Base-by-base conservation (phyloP, 2,888 invertebrate species). In the Drosophila paramelanica region DNA sequence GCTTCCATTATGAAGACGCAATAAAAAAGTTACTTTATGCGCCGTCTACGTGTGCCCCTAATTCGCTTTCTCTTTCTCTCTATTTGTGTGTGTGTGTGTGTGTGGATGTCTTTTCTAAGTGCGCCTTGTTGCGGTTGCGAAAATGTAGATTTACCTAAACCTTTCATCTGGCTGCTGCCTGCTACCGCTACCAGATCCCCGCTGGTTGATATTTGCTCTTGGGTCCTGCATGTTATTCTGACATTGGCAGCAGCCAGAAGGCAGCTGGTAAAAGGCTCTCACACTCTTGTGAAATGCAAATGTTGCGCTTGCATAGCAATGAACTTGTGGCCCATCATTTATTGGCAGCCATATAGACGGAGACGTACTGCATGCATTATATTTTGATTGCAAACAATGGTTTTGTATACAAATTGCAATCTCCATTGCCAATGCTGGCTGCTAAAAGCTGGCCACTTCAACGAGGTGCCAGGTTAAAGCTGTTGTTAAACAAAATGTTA, bases 11-110 rank as follows among this genome's bases (percentile, higher is more conserved):
- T 82, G 83, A 83, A 84, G 79, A 79, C 79, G 77, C 81, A 86
- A 86, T 77, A 77, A 86, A 84, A 83, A 86, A 86, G 87, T 86
- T 84, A 86, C 83, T 86, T 83, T 83, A 83, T 83, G 73, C 73
- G 66, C 66, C 59, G 67, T 81, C 79, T 86, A 79, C 77, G 83
- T 86, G 83, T 67, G 77, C 56, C 7, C 3, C 25, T 10, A 27
- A 7, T 43, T 47, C 33, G 14, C 20, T 14, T 11, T 20, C 31
- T 25, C 59, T 23, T 33, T n/a, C 39, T 20, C 45, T 11, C 3
- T 23, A 23, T 23, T 23, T 23, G 3, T 23, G 23, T 23, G 56
- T 50, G 41, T 45, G 36, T 52, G 47, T 50, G 11, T 41, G 14
- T 45, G 49, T 66, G 45, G 51, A 56, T 61, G 49, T 68, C 67